phyloP scores from a whole-genome alignment of 1,140 invertebrate genomes.

The Drosophila ficusphila region DNA sequence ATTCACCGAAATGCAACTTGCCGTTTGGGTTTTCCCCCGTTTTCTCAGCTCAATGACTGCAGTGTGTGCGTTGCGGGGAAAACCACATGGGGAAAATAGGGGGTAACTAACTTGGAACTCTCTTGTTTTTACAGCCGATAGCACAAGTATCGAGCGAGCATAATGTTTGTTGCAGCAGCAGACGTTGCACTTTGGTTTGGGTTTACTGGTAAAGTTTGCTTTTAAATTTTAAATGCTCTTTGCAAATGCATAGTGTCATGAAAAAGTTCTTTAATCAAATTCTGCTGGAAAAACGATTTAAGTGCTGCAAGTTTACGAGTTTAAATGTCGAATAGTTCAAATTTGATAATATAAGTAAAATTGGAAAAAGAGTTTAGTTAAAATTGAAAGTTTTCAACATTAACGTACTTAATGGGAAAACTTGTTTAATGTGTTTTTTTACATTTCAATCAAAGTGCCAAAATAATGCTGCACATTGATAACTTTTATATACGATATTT shows the following conservation, averaged over 20 bases:
- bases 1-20: constrained; percentile 41
- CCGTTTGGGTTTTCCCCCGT: constrained; percentile 12
- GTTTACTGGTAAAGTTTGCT: constrained; percentile 4
- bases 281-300: background rate
- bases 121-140: constrained; percentile 34
- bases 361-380: too few relatives aligned
- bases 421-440: background rate
- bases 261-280: too few relatives aligned
- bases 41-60: background rate
- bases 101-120: background rate
- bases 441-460: background rate
- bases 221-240: constrained; percentile 1
- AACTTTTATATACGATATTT: background rate
- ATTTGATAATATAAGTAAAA: background rate
- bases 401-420: background rate
- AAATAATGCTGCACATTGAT: background rate
- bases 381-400: background rate
- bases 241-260: background rate
- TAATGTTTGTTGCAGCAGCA: background rate
- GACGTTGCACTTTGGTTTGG: constrained; percentile 7
- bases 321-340: background rate
- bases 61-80: background rate
- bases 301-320: background rate
- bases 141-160: constrained; percentile 2
- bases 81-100: constrained; percentile 27